phyloP scores from a whole-genome alignment of 1,140 invertebrate species.

The Proctacanthus coquilletti region DNA sequence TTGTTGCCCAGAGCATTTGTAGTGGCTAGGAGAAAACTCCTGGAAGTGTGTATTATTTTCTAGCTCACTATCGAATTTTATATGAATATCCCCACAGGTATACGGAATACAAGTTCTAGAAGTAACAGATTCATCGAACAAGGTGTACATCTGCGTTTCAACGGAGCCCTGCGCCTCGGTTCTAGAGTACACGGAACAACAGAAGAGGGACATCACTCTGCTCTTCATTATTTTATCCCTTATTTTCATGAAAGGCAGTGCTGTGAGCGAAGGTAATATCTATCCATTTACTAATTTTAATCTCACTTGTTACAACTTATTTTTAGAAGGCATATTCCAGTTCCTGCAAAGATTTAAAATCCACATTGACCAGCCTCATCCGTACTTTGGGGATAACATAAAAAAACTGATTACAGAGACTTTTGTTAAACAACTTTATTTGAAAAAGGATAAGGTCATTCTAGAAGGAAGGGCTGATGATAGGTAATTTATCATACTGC shows the following conservation, averaged over 20 bases:
- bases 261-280: constrained; percentile 11
- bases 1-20: too few relatives aligned
- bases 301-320: background rate
- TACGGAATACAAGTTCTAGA: constrained; percentile 13
- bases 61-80: too few relatives aligned
- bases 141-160: constrained; percentile 16
- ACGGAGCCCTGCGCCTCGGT: constrained; percentile 13
- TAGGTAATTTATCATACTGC: too few relatives aligned
- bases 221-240: constrained; percentile 17
- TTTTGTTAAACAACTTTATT: constrained; percentile 21
- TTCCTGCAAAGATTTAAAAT: constrained; percentile 13
- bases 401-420: constrained; percentile 19
- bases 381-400: constrained; percentile 15
- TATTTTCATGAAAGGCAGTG: constrained; percentile 15
- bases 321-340: constrained; percentile 10
- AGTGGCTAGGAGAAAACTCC: too few relatives aligned
- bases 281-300: too few relatives aligned
- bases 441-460: constrained; percentile 20
- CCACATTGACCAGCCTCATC: constrained; percentile 14
- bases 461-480: too few relatives aligned
- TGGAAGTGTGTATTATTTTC: too few relatives aligned
- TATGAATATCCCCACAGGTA: too few relatives aligned
- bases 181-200: constrained; percentile 11
- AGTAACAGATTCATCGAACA: constrained; percentile 13
- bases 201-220: too few relatives aligned